Evolutionary conservation across 2,113 vertebrate genomes (phyloP).

Genomic region (Pangasianodon gigas): DNA sequence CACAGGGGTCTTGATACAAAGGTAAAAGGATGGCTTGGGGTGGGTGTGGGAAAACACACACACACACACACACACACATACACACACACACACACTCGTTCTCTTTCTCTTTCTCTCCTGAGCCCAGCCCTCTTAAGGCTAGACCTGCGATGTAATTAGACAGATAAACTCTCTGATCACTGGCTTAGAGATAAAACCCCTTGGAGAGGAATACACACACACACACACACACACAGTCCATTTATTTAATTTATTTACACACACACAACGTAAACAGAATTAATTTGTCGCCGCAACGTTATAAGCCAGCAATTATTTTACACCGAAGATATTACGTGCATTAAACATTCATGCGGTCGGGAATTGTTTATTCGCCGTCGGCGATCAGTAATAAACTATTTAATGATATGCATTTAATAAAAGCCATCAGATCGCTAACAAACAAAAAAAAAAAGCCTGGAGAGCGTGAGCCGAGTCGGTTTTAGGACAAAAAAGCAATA

Average conservation of each 20-base stretch:
- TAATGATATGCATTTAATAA: constrained; percentile 50
- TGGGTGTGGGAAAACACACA: constrained; percentile 27
- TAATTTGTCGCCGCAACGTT: constrained; percentile 38
- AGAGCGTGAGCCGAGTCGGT: neutral
- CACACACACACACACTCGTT: constrained; percentile 25
- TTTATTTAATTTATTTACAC: constrained; percentile 51
- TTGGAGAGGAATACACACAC: constrained; percentile 64
- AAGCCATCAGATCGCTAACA: constrained; percentile 37
- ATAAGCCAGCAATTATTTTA: constrained; percentile 46
- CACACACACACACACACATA: constrained; percentile 39
- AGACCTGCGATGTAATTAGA: constrained; percentile 76
- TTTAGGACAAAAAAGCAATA: neutral
- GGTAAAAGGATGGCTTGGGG: constrained; percentile 54
- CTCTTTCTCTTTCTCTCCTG: constrained; percentile 51
- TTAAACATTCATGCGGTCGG: constrained; percentile 51
- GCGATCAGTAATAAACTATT: constrained; percentile 39
- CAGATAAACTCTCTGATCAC: constrained; percentile 72
- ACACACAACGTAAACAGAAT: constrained; percentile 45
- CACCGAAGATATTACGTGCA: constrained; percentile 46
- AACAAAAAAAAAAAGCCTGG: neutral
- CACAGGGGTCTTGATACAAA: constrained; percentile 69
- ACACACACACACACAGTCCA: constrained; percentile 37
- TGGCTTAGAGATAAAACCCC: constrained; percentile 70
- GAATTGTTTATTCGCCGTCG: constrained; percentile 36
- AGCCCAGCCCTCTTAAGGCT: constrained; percentile 67